A percentile compares a stretch with the other conserved stretches of the same genome.
Conservation (phyloP, 1,140 invertebrate genomes). For the Cydia splendana region DNA sequence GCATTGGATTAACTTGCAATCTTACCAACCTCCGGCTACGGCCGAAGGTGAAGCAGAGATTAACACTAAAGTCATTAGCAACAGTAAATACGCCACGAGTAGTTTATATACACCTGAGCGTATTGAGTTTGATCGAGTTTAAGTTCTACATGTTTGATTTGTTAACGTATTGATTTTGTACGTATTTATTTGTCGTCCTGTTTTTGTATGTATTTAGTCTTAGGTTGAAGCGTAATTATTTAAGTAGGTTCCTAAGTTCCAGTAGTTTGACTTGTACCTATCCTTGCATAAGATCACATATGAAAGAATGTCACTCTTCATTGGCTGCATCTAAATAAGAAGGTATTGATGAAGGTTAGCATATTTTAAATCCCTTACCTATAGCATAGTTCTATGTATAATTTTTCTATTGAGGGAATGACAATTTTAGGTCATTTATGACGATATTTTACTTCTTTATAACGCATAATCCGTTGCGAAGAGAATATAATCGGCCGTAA, state of each 20-base stretch:
- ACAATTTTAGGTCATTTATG: too few species aligned
- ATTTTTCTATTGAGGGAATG: too few species aligned
- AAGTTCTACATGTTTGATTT: not conserved
- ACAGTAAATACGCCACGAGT: slow-evolving; percentile 3
- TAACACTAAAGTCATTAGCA: slow-evolving; percentile 23
- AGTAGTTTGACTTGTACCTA: too few species aligned
- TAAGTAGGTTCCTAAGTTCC: not conserved
- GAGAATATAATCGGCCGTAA: too few species aligned
- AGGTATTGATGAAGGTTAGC: too few species aligned
- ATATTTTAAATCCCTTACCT: too few species aligned
- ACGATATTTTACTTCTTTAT: too few species aligned
- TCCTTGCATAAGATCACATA: too few species aligned
- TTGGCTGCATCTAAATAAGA: too few species aligned
- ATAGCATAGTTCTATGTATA: too few species aligned
- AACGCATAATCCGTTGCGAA: too few species aligned
- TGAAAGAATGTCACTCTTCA: too few species aligned
- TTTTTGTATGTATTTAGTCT: not conserved
- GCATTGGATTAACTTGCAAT: slow-evolving; percentile 28
- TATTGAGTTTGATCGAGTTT: not conserved
- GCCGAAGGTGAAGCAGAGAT: slow-evolving; percentile 7
- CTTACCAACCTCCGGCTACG: slow-evolving; percentile 5
- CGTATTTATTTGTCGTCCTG: not conserved
- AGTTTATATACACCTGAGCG: not conserved
- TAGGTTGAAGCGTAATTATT: not conserved
- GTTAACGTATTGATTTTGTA: slow-evolving; percentile 1